phyloP scores from a whole-genome alignment of 1,140 invertebrate species.

The Kradibia gibbosae region DNA sequence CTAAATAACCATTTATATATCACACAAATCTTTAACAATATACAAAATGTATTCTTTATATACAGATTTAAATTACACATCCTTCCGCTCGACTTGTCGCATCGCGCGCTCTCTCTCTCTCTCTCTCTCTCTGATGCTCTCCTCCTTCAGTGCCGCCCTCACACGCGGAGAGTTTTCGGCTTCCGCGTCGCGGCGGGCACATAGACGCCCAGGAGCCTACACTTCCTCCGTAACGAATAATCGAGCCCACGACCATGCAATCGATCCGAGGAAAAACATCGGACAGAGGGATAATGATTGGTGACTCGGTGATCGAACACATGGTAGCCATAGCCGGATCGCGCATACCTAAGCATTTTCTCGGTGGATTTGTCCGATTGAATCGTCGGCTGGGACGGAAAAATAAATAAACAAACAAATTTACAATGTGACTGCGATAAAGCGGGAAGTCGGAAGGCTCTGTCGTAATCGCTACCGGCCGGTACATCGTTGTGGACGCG shows the following conservation, averaged over 20 bases:
- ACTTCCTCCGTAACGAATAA: constrained; percentile 4
- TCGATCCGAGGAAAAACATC: not conserved
- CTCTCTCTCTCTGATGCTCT: constrained; percentile 26
- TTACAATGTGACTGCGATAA: too few relatives aligned
- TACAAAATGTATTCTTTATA: constrained; percentile 73
- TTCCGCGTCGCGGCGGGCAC: not conserved
- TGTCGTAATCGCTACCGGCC: too few relatives aligned
- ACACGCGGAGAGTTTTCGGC: not conserved
- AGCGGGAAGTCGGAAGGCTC: too few relatives aligned
- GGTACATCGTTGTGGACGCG: too few relatives aligned
- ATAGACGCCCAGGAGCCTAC: not conserved
- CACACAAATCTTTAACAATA: constrained; percentile 75
- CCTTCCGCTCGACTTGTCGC: constrained; percentile 56
- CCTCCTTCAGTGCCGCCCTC: not conserved
- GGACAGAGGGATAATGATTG: not conserved
- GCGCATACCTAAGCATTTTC: too few relatives aligned
- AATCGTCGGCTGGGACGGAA: too few relatives aligned
- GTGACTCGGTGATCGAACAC: not conserved
- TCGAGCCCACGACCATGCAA: constrained; percentile 17
- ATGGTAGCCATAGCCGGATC: too few relatives aligned
- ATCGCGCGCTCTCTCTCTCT: constrained; percentile 44
- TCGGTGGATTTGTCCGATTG: too few relatives aligned
- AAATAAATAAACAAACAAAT: too few relatives aligned
- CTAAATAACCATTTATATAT: constrained; percentile 74
- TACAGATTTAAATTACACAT: constrained; percentile 73